phyloP scores from a whole-genome alignment of 2,797 vertebrate genomes.

The Bovichtus variegatus region DNA sequence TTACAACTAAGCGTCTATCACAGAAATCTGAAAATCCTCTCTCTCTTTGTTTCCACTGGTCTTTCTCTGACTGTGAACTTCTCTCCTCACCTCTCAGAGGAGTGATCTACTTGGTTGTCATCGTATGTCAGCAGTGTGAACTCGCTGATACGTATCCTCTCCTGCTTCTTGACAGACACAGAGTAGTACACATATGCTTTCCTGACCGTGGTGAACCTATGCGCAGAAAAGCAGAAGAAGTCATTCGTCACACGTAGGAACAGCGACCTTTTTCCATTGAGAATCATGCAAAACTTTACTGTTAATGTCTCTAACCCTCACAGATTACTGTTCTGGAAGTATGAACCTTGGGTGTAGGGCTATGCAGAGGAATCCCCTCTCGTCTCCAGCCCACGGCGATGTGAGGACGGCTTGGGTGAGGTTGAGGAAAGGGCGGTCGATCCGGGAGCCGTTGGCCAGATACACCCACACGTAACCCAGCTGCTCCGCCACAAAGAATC shows the following conservation, averaged over 20 bases:
- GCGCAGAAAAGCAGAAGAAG: background rate
- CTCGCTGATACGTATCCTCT: conserved; percentile 89
- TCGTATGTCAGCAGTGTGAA: conserved; percentile 82
- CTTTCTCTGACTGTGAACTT: background rate
- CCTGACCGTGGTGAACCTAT: conserved; percentile 76
- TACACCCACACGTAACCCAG: conserved; percentile 89
- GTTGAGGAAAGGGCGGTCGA: conserved; percentile 89
- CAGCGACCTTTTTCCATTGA: background rate
- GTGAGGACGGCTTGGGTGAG: conserved; percentile 87
- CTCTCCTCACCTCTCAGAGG: conserved; percentile 85
- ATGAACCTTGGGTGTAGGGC: conserved; percentile 85
- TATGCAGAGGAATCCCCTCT: conserved; percentile 89
- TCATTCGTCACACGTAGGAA: background rate
- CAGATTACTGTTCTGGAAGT: too few species aligned
- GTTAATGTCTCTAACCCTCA: background rate
- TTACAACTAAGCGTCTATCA: background rate
- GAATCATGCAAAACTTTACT: background rate
- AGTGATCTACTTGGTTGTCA: conserved; percentile 87
- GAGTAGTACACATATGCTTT: conserved; percentile 91
- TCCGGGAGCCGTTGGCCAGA: conserved; percentile 86
- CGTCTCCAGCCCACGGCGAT: conserved; percentile 87
- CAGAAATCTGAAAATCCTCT: too few species aligned
- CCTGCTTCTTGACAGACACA: conserved; percentile 83
- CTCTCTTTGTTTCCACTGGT: background rate
- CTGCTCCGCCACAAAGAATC: conserved; percentile 90